phyloP scores from a whole-genome alignment of 2,888 invertebrate genomes.

The Biston betularia region DNA sequence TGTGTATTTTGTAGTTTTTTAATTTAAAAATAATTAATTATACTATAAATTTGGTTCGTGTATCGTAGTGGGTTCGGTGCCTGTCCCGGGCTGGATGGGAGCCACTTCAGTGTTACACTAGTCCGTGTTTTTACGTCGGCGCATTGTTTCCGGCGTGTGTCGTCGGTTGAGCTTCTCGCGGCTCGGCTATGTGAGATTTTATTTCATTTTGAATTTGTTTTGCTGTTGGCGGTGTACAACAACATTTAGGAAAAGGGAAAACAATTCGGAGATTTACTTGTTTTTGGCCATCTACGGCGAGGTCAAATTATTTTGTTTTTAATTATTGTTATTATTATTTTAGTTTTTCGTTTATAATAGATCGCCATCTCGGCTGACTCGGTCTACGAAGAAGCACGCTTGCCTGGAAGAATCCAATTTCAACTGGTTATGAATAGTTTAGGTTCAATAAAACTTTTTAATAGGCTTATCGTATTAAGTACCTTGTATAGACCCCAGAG shows the following conservation, averaged over 20 bases:
- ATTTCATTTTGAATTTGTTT: slow-evolving; percentile 24
- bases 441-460: no score
- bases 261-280: not conserved
- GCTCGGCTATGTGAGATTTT: slow-evolving; percentile 25
- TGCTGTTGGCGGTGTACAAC: not conserved
- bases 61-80: not conserved
- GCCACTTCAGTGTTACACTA: slow-evolving; percentile 30
- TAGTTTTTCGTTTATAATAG: no score
- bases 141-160: slow-evolving; percentile 20
- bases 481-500: no score
- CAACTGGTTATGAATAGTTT: no score
- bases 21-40: no score
- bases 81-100: slow-evolving; percentile 6
- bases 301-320: not conserved
- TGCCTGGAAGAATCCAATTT: no score
- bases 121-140: slow-evolving; percentile 21
- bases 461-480: no score
- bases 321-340: no score
- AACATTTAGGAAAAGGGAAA: not conserved
- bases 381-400: no score
- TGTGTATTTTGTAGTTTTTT: no score
- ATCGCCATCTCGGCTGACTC: no score
- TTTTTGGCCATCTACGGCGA: not conserved
- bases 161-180: slow-evolving; percentile 15
- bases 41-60: no score